Percentiles rank a stretch among this genome's conserved stretches.
These are phyloP conservation scores for Parazoanthus atlanticus DNA, from an alignment of 92 coral and sea anemone species.

Conservation along the genomic window DNA sequence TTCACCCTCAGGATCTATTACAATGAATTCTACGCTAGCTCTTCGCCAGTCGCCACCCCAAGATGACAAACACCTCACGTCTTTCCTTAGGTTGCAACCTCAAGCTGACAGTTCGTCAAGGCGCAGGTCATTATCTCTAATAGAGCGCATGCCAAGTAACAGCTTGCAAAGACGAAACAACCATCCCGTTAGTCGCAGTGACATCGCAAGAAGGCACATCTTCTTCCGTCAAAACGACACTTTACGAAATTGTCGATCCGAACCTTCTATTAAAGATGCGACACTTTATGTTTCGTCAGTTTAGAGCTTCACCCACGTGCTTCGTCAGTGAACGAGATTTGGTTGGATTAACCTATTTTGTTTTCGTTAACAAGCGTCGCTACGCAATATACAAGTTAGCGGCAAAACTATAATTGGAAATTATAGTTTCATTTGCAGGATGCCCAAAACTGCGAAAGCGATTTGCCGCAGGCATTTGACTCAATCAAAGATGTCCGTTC, in stretches of 20 bases:
- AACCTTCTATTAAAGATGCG: not conserved
- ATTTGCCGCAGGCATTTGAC: no score
- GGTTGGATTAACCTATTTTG: no score
- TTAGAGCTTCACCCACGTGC: not conserved
- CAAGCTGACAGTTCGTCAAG: not conserved
- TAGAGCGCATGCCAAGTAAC: not conserved
- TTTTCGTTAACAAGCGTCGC: no score
- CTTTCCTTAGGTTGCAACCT: not conserved
- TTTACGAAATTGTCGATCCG: not conserved
- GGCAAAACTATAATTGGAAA: no score
- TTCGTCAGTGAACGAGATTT: no score
- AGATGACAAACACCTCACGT: not conserved
- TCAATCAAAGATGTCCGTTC: not conserved
- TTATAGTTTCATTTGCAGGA: no score
- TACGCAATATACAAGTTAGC: no score
- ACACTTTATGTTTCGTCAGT: not conserved
- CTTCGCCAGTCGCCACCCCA: not conserved
- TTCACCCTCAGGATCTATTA: slow-evolving; percentile 9
- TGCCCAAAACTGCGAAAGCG: no score
- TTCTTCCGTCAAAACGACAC: not conserved
- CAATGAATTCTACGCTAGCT: not conserved
- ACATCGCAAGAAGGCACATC: not conserved
- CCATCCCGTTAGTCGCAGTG: not conserved
- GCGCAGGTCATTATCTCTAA: not conserved
- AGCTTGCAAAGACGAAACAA: not conserved